A percentile compares a stretch with the other conserved stretches of the same genome.
Evolutionary conservation across 2,888 invertebrate genomes (phyloP).

Genomic region (Nemotelus nigrinus): DNA sequence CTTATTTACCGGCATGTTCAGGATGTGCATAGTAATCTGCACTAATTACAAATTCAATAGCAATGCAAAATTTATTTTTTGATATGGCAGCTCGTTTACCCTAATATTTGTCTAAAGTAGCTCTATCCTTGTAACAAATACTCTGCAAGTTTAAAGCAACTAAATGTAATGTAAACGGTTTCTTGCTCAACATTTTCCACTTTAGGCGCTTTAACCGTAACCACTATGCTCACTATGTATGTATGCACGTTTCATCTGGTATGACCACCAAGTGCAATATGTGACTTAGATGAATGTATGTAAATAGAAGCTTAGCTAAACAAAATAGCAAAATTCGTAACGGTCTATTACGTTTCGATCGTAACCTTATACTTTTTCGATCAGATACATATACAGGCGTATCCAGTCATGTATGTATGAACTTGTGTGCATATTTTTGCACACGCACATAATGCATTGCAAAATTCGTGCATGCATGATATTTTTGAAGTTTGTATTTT

Average conservation of each 20-base stretch:
- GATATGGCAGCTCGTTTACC: not conserved
- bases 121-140: slow-evolving; percentile 43
- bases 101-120: slow-evolving; percentile 1
- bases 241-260: not conserved
- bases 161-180: slow-evolving; percentile 35
- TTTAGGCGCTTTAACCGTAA: slow-evolving; percentile 2
- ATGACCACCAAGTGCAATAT: slow-evolving; percentile 19
- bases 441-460: no score
- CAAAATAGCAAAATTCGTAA: not conserved
- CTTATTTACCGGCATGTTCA: no score
- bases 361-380: not conserved
- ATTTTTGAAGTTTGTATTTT: no score
- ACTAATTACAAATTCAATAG: no score
- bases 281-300: not conserved
- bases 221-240: not conserved
- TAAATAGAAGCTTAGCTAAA: not conserved
- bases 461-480: no score
- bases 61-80: no score
- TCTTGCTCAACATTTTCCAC: slow-evolving; percentile 37
- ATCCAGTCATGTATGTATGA: no score
- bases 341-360: not conserved
- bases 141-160: slow-evolving; percentile 26
- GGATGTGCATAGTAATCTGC: no score
- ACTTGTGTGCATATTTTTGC: no score
- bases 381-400: no score